Base-by-base conservation (phyloP, 2,797 vertebrate species). In the Psittacula derbiana region DNA sequence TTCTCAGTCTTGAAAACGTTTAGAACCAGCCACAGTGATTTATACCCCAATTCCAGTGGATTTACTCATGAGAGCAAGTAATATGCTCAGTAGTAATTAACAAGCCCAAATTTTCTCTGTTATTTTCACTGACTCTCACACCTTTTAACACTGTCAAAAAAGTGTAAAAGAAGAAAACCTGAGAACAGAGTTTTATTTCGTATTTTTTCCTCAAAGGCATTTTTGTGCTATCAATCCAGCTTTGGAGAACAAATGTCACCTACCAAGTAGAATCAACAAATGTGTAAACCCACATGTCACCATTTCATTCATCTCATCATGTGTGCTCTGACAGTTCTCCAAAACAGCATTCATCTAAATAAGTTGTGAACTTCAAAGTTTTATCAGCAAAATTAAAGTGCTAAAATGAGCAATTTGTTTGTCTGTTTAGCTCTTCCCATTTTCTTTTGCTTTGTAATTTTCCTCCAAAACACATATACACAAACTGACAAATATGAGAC, bases 31-130 rank as follows among this genome's bases (percentile, higher is more conserved):
- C 40, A 70, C 27, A n/a, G 70, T 79, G 75, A 96, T 96, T 93
- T 92, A 94, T 88, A 81, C 47, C 28, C 31, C 14, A 30, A 46
- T 72, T 93, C 66, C 60, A 82, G 28, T 0, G 3, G 66, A 96
- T 93, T 96, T 96, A 92, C 95, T 94, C 90, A 57, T 76, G 95
- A 96, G 89, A 93, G 28, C 40, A 86, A 79, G 82, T 84, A 93
- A 90, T 95, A 90, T 64, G 55, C 80, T 96, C 92, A 73, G 80
- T 73, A 84, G 87, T 96, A 96, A 97, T 94, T 96, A 96, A 94
- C 70, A 90, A 86, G 74, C 40, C 14, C 0, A 0, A 70, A 67
- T 69, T 79, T 94, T 90, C 92, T 89, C 53, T 91, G 53, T 90
- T 96, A 64, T 90, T 94, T 92, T 90, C 90, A 92, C 66, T 17